phyloP scores from a whole-genome alignment of 2,797 vertebrate genomes.

The Triplophysa yarkandensis region DNA sequence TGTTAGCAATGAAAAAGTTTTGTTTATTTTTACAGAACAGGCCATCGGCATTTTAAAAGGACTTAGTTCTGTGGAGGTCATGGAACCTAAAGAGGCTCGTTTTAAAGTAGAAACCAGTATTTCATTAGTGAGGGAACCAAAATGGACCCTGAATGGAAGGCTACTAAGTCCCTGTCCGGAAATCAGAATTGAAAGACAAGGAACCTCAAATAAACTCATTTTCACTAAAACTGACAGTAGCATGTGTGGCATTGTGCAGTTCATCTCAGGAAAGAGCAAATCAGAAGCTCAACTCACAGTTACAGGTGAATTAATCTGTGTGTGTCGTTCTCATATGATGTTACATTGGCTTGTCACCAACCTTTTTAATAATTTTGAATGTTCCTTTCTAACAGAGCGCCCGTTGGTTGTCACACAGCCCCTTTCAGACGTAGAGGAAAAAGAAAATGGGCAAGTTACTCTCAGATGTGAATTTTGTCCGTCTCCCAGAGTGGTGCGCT shows the following conservation, averaged over 20 bases:
- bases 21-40: constrained; percentile 81
- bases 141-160: constrained; percentile 85
- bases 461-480: constrained; percentile 89
- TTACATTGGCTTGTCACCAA: neutral
- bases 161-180: constrained; percentile 73
- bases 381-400: constrained; percentile 74
- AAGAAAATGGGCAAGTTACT: constrained; percentile 82
- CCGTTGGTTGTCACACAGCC: constrained; percentile 81
- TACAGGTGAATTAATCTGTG: constrained; percentile 75
- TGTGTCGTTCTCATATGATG: neutral
- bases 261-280: constrained; percentile 91
- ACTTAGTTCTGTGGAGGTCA: constrained; percentile 85
- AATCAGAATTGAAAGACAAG: constrained; percentile 81
- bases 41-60: constrained; percentile 86
- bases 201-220: constrained; percentile 82
- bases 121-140: constrained; percentile 84
- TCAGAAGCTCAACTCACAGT: constrained; percentile 85
- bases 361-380: neutral
- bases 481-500: constrained; percentile 86
- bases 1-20: constrained; percentile 34
- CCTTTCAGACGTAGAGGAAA: constrained; percentile 81
- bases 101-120: constrained; percentile 91
- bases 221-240: constrained; percentile 83
- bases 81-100: constrained; percentile 83
- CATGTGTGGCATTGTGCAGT: constrained; percentile 88